Conservation (phyloP, 1,140 invertebrate genomes). For the Bombus fervidus region DNA sequence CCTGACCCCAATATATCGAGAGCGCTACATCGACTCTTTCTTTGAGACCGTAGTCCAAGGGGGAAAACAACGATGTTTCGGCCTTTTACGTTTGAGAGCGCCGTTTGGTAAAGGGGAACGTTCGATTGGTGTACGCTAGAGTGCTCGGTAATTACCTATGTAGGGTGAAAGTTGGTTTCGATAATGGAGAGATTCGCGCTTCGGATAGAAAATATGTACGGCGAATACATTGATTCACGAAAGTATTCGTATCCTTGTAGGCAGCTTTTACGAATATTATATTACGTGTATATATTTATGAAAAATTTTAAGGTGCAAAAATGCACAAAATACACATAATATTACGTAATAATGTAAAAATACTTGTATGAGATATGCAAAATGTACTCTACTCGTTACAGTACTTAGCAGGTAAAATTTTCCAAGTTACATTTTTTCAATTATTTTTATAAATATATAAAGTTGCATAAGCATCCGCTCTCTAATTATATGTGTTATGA, state of each 20-base stretch:
- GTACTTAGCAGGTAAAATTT: no score
- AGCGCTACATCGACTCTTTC: neutral
- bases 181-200: neutral
- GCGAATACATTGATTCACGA: neutral
- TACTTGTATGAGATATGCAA: no score
- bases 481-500: no score
- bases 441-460: no score
- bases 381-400: no score
- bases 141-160: neutral
- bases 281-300: no score
- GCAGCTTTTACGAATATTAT: no score
- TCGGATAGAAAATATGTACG: neutral
- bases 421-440: no score
- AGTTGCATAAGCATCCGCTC: no score
- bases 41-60: neutral
- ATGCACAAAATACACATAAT: no score
- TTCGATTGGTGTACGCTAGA: neutral
- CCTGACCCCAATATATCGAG: slow-evolving; percentile 45
- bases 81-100: slow-evolving; percentile 11
- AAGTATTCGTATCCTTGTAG: neutral
- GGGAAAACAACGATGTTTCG: slow-evolving; percentile 10
- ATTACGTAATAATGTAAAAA: no score
- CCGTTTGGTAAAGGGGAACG: slow-evolving; percentile 2
- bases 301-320: no score
- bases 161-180: neutral